These are phyloP conservation scores for Crenichthys baileyi DNA, from an alignment of 2,797 vertebrate species.

Conservation along the genomic window DNA sequence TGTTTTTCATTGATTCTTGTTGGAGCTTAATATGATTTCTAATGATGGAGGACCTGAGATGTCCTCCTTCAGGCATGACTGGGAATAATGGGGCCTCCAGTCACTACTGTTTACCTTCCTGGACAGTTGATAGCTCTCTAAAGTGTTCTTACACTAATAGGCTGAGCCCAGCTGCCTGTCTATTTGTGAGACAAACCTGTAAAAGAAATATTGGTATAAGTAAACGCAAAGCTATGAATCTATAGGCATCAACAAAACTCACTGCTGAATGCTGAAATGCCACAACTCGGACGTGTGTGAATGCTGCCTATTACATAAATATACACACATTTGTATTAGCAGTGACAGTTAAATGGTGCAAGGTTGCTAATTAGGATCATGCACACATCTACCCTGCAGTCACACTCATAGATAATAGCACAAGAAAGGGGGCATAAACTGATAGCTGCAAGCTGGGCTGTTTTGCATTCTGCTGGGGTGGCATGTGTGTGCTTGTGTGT, in stretches of 20 bases:
- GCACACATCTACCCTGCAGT: background rate
- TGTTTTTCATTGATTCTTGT: conserved; percentile 33
- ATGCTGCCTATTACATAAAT: conserved; percentile 12
- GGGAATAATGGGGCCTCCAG: conserved; percentile 72
- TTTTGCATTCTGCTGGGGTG: conserved; percentile 66
- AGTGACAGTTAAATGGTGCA: conserved; percentile 21
- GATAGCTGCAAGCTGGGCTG: conserved; percentile 52
- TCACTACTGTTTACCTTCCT: conserved; percentile 74
- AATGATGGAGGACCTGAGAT: conserved; percentile 61
- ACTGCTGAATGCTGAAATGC: conserved; percentile 12
- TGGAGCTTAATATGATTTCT: conserved; percentile 50
- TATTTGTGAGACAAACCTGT: conserved; percentile 11
- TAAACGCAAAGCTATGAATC: conserved; percentile 19
- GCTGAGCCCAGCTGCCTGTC: conserved; percentile 43
- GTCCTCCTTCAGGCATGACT: conserved; percentile 66
- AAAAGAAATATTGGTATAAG: conserved; percentile 18
- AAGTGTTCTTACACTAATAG: conserved; percentile 76
- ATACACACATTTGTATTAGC: conserved; percentile 5
- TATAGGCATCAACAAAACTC: conserved; percentile 22
- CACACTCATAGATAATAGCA: conserved; percentile 23
- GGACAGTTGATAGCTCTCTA: conserved; percentile 72
- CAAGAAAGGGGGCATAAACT: conserved; percentile 37
- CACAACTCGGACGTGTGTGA: conserved; percentile 15
- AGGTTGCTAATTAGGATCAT: conserved; percentile 31
- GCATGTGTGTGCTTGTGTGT: conserved; percentile 21